Evolutionary conservation across 1,140 invertebrate species (phyloP).

Genomic region (Teleopsis dalmanni): DNA sequence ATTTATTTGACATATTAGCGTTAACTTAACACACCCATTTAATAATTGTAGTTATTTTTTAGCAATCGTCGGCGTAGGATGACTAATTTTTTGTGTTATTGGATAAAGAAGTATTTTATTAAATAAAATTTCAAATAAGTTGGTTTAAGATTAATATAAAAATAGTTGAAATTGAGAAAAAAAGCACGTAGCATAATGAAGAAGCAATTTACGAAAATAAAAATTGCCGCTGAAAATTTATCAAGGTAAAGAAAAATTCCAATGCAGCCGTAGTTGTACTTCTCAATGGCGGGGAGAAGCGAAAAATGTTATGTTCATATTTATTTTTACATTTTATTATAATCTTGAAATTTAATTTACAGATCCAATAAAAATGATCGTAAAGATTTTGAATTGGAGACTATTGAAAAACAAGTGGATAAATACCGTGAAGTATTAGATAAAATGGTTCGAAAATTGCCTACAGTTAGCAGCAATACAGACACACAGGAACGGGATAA

Average conservation of each 20-base stretch:
- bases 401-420: conserved; percentile 80
- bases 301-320: conserved; percentile 2
- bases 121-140: background rate
- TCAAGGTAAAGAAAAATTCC: conserved; percentile 28
- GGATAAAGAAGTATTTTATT: conserved; percentile 3
- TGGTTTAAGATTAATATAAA: too few relatives aligned
- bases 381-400: conserved; percentile 80
- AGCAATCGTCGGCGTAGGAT: conserved; percentile 4
- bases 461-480: conserved; percentile 41
- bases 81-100: conserved; percentile 14
- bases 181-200: conserved; percentile 33
- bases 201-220: conserved; percentile 45
- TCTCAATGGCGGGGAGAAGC: too few relatives aligned
- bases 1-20: background rate
- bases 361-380: conserved; percentile 67
- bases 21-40: background rate
- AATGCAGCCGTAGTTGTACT: too few relatives aligned
- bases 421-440: conserved; percentile 67
- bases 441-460: conserved; percentile 59
- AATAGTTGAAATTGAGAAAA: conserved; percentile 4
- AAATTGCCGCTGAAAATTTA: conserved; percentile 44
- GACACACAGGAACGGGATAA: conserved; percentile 65
- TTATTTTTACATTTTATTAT: conserved; percentile 3
- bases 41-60: conserved; percentile 2
- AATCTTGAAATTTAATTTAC: conserved; percentile 4